Evolutionary conservation across 2,113 vertebrate species (phyloP).

Genomic region (Shinisaurus crocodilurus): DNA sequence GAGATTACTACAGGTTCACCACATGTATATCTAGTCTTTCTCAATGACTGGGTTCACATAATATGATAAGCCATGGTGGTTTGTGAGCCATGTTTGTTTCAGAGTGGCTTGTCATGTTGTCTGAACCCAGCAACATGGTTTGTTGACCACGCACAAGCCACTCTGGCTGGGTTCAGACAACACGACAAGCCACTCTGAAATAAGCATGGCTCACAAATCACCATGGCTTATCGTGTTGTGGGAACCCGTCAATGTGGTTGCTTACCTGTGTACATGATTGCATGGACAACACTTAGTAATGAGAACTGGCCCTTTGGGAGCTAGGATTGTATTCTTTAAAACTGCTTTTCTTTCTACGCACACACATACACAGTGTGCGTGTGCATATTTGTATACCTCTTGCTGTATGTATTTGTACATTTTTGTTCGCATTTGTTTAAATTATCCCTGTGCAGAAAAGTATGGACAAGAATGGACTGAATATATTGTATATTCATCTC

Average conservation of each 20-base stretch:
- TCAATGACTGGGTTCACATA: too few species aligned
- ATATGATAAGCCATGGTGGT: too few species aligned
- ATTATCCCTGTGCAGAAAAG: constrained; percentile 36
- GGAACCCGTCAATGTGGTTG: too few species aligned
- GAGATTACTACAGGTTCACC: neutral
- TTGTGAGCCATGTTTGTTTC: too few species aligned
- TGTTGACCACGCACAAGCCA: too few species aligned
- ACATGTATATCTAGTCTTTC: neutral
- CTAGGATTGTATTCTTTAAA: neutral
- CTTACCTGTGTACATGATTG: neutral
- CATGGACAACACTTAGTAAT: neutral
- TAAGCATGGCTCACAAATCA: too few species aligned
- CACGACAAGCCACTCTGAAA: too few species aligned
- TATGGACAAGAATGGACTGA: constrained; percentile 52
- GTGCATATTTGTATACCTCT: neutral
- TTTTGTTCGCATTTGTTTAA: constrained; percentile 30
- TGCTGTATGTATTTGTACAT: constrained; percentile 50
- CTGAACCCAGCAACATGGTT: too few species aligned
- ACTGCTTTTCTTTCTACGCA: constrained; percentile 13
- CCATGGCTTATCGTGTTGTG: too few species aligned
- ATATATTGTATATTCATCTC: constrained; percentile 47
- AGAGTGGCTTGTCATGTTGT: too few species aligned
- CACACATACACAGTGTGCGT: neutral
- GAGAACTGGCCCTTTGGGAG: neutral
- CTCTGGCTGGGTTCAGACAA: too few species aligned